Conservation (phyloP, 2,113 vertebrate genomes). For the Procavia capensis region DNA sequence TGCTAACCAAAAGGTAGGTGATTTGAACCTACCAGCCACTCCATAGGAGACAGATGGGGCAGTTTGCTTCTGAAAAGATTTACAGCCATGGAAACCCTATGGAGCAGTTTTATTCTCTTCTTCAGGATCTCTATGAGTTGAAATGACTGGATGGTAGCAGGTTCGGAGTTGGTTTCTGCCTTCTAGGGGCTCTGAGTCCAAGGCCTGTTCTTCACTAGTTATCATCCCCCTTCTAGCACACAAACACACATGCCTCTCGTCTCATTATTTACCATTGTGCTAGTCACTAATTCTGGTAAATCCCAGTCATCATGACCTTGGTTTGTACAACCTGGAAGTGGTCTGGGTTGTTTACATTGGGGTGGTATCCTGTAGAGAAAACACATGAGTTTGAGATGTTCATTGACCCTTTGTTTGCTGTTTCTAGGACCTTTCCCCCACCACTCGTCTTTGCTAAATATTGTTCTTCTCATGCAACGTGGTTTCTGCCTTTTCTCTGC, state of each 20-base stretch:
- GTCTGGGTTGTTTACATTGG: slow-evolving; percentile 67
- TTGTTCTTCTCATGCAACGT: slow-evolving; percentile 75
- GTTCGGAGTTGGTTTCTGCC: neutral
- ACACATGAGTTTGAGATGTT: slow-evolving; percentile 57
- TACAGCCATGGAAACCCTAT: no score
- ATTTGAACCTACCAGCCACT: no score
- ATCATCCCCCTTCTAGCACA: neutral
- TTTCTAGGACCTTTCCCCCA: slow-evolving; percentile 71
- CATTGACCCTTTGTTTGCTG: slow-evolving; percentile 69
- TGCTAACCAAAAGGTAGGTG: no score
- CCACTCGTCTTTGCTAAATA: slow-evolving; percentile 77
- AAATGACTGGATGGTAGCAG: no score
- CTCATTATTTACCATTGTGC: neutral
- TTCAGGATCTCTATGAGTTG: no score
- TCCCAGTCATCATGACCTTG: neutral
- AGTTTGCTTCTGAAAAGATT: no score
- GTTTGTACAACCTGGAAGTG: slow-evolving; percentile 48
- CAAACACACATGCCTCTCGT: neutral
- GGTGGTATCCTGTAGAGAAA: slow-evolving; percentile 35
- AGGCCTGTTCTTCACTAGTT: neutral
- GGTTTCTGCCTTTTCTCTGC: slow-evolving; percentile 57
- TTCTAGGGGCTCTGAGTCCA: neutral
- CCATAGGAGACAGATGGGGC: no score
- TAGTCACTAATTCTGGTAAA: neutral
- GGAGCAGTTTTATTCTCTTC: no score